These are phyloP conservation scores for Physella acuta DNA, from an alignment of 1,140 invertebrate species.

Conservation along the genomic window DNA sequence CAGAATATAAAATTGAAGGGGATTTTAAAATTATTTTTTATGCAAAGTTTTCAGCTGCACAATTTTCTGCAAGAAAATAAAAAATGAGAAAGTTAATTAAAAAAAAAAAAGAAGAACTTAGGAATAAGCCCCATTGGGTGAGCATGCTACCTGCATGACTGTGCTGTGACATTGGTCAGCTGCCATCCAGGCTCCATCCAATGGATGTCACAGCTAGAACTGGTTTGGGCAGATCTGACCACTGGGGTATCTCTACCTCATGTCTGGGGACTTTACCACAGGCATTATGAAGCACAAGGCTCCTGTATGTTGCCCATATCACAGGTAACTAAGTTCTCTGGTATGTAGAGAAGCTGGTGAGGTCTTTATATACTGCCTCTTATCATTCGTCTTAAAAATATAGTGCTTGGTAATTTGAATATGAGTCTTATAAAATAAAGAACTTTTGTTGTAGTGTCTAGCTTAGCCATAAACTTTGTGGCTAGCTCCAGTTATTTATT, in stretches of 20 bases:
- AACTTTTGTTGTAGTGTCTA: no score
- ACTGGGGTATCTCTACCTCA: slow-evolving; percentile 34
- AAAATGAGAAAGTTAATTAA: no score
- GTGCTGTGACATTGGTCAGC: slow-evolving; percentile 39
- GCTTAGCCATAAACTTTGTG: no score
- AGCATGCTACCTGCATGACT: slow-evolving; percentile 42
- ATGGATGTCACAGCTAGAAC: slow-evolving; percentile 8
- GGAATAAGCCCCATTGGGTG: slow-evolving; percentile 44
- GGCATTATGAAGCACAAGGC: slow-evolving; percentile 30
- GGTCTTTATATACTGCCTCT: no score
- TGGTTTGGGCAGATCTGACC: slow-evolving; percentile 15
- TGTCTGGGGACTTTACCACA: slow-evolving; percentile 47
- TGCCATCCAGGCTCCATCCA: slow-evolving; percentile 34
- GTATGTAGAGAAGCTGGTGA: no score
- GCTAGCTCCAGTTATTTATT: no score
- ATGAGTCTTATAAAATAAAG: no score
- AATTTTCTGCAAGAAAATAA: no score
- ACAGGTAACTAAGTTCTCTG: slow-evolving; percentile 32
- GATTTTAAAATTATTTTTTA: no score
- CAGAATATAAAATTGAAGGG: neutral
- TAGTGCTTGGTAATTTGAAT: no score
- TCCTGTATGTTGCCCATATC: slow-evolving; percentile 32
- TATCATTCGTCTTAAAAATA: no score
- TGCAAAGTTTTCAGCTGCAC: no score
- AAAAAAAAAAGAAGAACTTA: slow-evolving; percentile 24